Evolutionary conservation across 2,888 invertebrate species (phyloP).

Genomic region (Pandemis heparana): DNA sequence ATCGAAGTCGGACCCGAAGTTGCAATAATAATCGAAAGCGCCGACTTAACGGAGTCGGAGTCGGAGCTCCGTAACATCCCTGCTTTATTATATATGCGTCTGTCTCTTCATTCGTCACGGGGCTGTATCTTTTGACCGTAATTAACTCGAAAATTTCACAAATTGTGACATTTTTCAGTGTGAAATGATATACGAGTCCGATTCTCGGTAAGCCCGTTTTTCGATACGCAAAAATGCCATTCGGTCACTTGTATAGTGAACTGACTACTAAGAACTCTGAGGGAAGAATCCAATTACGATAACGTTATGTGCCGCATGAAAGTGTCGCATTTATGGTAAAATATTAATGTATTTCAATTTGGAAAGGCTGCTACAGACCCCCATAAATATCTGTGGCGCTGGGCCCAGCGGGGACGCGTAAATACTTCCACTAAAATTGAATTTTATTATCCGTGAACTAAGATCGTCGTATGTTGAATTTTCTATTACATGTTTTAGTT

Average conservation of each 20-base stretch:
- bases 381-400: constrained; percentile 81
- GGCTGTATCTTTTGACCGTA: too few species aligned
- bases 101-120: too few species aligned
- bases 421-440: constrained; percentile 82
- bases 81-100: too few species aligned
- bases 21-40: too few species aligned
- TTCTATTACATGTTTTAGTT: constrained; percentile 15
- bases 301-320: constrained; percentile 83
- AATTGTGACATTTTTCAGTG: too few species aligned
- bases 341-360: constrained; percentile 86
- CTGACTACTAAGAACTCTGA: constrained; percentile 52
- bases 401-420: constrained; percentile 75
- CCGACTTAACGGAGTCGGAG: too few species aligned
- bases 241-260: constrained; percentile 54
- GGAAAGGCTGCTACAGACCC: constrained; percentile 81
- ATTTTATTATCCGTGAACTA: constrained; percentile 79
- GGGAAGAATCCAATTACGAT: constrained; percentile 84
- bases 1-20: too few species aligned
- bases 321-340: constrained; percentile 85
- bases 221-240: not conserved
- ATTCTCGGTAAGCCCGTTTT: too few species aligned
- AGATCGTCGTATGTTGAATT: constrained; percentile 41
- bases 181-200: too few species aligned
- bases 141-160: too few species aligned
- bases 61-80: too few species aligned